A percentile compares a stretch with the other conserved stretches of the same genome.
These are phyloP conservation scores for Lepidocyrtoides sp. DNA, from an alignment of 2,888 invertebrate genomes.

Conservation along the genomic window DNA sequence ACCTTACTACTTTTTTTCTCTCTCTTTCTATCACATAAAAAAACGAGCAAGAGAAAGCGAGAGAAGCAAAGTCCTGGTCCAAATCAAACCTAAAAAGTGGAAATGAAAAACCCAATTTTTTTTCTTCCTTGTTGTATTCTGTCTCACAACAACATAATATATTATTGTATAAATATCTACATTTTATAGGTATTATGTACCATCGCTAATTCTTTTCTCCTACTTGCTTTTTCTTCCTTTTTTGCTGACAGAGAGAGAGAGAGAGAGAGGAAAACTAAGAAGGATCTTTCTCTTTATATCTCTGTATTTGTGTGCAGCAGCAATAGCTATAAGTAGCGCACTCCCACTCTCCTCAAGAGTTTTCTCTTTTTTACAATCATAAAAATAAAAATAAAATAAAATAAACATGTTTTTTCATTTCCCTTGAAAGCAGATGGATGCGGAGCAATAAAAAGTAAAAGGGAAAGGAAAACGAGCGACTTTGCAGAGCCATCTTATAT, in stretches of 20 bases:
- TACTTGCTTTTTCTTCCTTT: neutral
- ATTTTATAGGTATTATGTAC: neutral
- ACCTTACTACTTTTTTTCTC: neutral
- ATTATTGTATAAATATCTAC: neutral
- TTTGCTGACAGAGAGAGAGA: neutral
- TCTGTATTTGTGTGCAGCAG: neutral
- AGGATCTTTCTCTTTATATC: conserved; percentile 3
- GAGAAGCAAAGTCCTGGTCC: neutral
- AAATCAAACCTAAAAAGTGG: neutral
- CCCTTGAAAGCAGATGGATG: conserved; percentile 29
- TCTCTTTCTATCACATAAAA: neutral
- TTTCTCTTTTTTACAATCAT: conserved; percentile 9
- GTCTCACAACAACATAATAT: neutral
- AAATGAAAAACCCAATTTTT: conserved; percentile 1
- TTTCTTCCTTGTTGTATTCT: neutral
- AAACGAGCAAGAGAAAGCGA: neutral
- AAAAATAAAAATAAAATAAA: conserved; percentile 35
- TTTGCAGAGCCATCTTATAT: neutral
- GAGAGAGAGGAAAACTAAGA: neutral
- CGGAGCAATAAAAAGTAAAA: conserved; percentile 3
- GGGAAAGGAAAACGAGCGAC: neutral
- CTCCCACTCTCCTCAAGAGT: neutral
- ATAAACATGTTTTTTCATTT: conserved; percentile 25
- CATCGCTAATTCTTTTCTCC: neutral
- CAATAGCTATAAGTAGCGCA: neutral